These are phyloP conservation scores for Agriopis marginaria DNA, from an alignment of 2,888 invertebrate genomes.

Conservation along the genomic window DNA sequence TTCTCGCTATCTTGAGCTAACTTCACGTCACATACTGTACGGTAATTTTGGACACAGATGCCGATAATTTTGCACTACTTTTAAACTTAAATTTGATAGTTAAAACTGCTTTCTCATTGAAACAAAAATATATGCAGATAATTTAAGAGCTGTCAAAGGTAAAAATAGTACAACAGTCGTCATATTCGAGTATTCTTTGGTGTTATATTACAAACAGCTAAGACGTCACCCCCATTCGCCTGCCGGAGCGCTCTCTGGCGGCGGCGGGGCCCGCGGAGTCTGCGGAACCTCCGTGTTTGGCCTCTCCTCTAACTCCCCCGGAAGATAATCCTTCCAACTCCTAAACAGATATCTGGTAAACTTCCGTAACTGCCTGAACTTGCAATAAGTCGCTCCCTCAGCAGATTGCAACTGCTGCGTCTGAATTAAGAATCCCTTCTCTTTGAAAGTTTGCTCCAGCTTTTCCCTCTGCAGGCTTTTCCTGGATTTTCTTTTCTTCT, in stretches of 20 bases:
- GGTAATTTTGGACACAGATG: slow-evolving; percentile 28
- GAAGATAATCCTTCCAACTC: slow-evolving; percentile 97
- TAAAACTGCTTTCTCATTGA: neutral
- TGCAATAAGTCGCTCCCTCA: slow-evolving; percentile 97
- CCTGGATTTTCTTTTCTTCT: slow-evolving; percentile 90
- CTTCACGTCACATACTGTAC: slow-evolving; percentile 36
- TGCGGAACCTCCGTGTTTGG: slow-evolving; percentile 39
- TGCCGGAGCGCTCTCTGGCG: slow-evolving; percentile 50
- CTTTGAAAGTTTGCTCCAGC: slow-evolving; percentile 96
- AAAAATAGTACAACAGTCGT: neutral
- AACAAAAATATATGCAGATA: no score
- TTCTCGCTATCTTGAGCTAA: slow-evolving; percentile 33
- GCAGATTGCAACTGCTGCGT: slow-evolving; percentile 97
- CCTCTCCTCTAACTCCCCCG: slow-evolving; percentile 88
- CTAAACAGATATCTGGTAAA: slow-evolving; percentile 96
- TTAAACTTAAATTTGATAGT: neutral
- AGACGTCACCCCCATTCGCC: slow-evolving; percentile 66
- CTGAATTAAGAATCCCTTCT: slow-evolving; percentile 96
- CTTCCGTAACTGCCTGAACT: slow-evolving; percentile 95
- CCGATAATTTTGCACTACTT: slow-evolving; percentile 3
- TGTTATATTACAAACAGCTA: slow-evolving; percentile 1
- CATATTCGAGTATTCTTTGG: slow-evolving; percentile 39
- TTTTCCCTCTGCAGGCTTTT: slow-evolving; percentile 95
- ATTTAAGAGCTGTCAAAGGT: neutral
- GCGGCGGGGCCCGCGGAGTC: slow-evolving; percentile 37